phyloP scores from a whole-genome alignment of 2,888 invertebrate genomes.

The Volucella bombylans region DNA sequence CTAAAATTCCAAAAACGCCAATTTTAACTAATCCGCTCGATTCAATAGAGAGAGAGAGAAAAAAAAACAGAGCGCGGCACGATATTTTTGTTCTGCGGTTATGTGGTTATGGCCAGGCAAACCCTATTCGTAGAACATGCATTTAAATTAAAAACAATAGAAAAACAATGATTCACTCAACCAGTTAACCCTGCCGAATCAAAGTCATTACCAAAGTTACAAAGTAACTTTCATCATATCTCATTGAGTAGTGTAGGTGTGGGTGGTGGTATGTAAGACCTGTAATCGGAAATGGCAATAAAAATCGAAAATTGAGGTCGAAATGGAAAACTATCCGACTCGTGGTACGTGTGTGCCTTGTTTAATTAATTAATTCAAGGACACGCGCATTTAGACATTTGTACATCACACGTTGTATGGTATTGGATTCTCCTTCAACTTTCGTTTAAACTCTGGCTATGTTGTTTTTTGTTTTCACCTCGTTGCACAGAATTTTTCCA shows the following conservation, averaged over 20 bases:
- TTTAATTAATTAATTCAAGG: constrained; percentile 67
- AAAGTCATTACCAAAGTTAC: constrained; percentile 45
- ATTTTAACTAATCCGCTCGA: constrained; percentile 16
- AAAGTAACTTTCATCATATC: constrained; percentile 20
- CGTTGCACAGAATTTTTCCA: constrained; percentile 53
- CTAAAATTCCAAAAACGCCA: constrained; percentile 24
- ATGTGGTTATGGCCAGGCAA: constrained; percentile 22
- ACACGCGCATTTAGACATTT: constrained; percentile 48
- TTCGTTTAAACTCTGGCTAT: constrained; percentile 22
- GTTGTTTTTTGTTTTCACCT: constrained; percentile 55
- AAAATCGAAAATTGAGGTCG: constrained; percentile 49
- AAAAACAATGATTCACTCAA: constrained; percentile 51
- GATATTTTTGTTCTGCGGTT: constrained; percentile 39
- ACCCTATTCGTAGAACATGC: not conserved
- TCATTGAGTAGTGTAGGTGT: constrained; percentile 12
- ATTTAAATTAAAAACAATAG: constrained; percentile 10
- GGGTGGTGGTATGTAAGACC: constrained; percentile 8
- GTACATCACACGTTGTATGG: constrained; percentile 3
- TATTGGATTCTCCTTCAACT: constrained; percentile 39
- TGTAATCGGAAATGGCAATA: constrained; percentile 64
- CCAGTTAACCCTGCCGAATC: constrained; percentile 8
- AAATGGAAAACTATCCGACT: constrained; percentile 46
- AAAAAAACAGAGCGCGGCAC: constrained; percentile 5
- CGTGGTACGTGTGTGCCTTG: constrained; percentile 33
- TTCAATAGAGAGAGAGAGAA: not conserved